Conservation (phyloP, 1,140 invertebrate genomes). For the Thrips palmi region DNA sequence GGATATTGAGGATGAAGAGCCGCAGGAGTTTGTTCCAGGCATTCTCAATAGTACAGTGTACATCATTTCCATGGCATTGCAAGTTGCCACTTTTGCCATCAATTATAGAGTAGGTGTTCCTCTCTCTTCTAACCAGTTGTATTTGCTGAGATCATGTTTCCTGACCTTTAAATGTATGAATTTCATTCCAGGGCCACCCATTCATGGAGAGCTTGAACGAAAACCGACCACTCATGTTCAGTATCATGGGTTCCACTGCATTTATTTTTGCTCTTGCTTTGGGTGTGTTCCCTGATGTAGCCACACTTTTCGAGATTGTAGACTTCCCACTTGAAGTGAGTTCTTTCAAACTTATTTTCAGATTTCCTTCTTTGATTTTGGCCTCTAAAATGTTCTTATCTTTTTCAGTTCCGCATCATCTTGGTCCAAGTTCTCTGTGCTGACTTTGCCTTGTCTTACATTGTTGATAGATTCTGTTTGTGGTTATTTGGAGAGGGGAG, state of each 20-base stretch:
- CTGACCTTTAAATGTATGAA: background rate
- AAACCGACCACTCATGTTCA: conserved; percentile 85
- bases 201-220: conserved; percentile 93
- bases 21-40: conserved; percentile 79
- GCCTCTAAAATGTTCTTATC: conserved; percentile 21
- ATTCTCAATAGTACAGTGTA: conserved; percentile 96
- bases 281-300: conserved; percentile 57
- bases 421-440: conserved; percentile 58
- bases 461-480: conserved; percentile 67
- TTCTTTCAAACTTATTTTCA: conserved; percentile 15
- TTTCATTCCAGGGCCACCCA: conserved; percentile 65
- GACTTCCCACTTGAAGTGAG: conserved; percentile 70
- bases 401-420: conserved; percentile 65
- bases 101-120: conserved; percentile 77
- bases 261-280: conserved; percentile 57
- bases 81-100: conserved; percentile 95
- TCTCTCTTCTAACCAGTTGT: conserved; percentile 2
- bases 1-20: conserved; percentile 47
- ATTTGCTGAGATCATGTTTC: conserved; percentile 7
- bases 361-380: conserved; percentile 4
- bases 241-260: conserved; percentile 52
- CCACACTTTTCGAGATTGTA: conserved; percentile 72
- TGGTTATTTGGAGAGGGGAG: conserved; percentile 75
- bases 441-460: conserved; percentile 65
- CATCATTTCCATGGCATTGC: conserved; percentile 91